Base-by-base conservation (phyloP, 2,113 vertebrate genomes). In the Coptodon rendalli region DNA sequence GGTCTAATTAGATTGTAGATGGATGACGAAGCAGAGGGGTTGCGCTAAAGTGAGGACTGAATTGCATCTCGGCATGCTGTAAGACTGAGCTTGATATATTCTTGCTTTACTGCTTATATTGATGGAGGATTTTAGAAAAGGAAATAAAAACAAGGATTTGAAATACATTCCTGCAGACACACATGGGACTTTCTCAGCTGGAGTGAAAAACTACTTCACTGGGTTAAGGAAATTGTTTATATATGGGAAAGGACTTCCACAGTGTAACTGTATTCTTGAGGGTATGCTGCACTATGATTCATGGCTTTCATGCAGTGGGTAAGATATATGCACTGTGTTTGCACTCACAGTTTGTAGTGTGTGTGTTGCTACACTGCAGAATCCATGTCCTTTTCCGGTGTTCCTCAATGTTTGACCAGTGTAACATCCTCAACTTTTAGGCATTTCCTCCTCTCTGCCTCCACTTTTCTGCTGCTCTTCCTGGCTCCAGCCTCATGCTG, bases 371-470 rank as follows among this genome's bases (percentile, higher is more conserved):
- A 14, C 16, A 59, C 84, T 91, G 86, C 85, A 94, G 86, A 88
- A 87, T 85, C 80, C 86, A 71, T 79, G 81, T 90, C 82, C 73
- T 91, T 90, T 94, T 53, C 89, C 38, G 81, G 53, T 88, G 84
- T 85, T 79, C 56, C 52, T 88, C 48, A 89, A 86, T 88, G 81
- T 86, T 92, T 81, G 76, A 89, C 86, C 79, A 63, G 57, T 84
- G 59, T 91, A 90, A 95, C 92, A 87, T 56, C 87, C 89, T 95
- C 91, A 89, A 92, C 88, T 87, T 68, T 92, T 57, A 89, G 87
- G 84, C 68, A 48, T 82, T 89, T 90, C 86, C 84, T 91, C 63
- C 27, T 78, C 86, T 80, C 84, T 40, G 50, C 40, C 48, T 40
- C 84, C 22, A 36, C 81, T 86, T 82, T 85, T 83, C 79, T 82